Conservation (phyloP, 2,797 vertebrate species). For the Perodicticus potto region DNA sequence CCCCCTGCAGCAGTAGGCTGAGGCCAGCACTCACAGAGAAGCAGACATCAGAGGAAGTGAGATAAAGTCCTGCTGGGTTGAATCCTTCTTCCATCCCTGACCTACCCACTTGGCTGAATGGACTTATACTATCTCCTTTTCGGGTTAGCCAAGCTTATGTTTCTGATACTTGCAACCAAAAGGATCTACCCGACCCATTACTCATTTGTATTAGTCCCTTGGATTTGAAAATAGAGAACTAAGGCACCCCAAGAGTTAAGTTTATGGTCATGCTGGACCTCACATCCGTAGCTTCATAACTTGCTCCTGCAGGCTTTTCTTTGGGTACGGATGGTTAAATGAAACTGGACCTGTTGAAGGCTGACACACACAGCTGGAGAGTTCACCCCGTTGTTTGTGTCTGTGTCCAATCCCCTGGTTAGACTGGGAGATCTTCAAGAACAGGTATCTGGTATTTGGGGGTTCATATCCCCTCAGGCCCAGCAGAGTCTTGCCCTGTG, state of each 20-base stretch:
- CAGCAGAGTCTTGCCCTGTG: not conserved
- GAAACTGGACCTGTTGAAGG: not conserved
- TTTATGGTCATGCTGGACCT: rapidly evolving
- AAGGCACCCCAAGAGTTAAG: no score
- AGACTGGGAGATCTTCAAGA: not conserved
- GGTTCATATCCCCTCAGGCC: not conserved
- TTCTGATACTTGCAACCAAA: not conserved
- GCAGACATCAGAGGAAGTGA: not conserved
- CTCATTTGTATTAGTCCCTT: not conserved
- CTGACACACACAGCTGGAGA: not conserved
- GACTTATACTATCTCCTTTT: not conserved
- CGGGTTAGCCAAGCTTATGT: not conserved
- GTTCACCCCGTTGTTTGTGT: rapidly evolving
- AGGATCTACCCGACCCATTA: not conserved
- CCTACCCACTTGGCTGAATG: not conserved
- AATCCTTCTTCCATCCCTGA: not conserved
- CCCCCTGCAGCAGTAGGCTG: not conserved
- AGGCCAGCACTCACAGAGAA: not conserved
- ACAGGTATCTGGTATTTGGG: not conserved
- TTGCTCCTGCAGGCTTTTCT: not conserved
- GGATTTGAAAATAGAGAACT: not conserved
- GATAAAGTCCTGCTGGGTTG: not conserved
- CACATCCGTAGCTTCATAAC: not conserved
- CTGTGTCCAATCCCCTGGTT: not conserved
- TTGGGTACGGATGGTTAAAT: not conserved